These are phyloP conservation scores for Ennomos erosarius DNA, from an alignment of 2,888 invertebrate genomes.

Conservation along the genomic window DNA sequence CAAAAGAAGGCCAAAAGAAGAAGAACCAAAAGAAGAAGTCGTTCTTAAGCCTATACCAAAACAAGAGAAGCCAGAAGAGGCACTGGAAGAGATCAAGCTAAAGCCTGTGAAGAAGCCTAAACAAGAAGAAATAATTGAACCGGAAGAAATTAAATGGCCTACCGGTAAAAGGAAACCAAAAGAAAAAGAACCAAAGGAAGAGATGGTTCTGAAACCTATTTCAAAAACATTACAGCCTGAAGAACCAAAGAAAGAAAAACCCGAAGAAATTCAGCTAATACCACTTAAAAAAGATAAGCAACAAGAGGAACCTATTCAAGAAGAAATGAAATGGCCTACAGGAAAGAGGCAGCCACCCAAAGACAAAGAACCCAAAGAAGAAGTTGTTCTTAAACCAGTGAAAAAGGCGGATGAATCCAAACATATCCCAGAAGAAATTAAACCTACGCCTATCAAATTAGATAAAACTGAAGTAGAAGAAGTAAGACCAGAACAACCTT, in stretches of 20 bases:
- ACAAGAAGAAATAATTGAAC: slow-evolving; percentile 63
- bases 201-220: neutral
- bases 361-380: slow-evolving; percentile 61
- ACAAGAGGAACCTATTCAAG: slow-evolving; percentile 50
- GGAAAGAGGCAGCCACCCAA: slow-evolving; percentile 55
- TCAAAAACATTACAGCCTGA: slow-evolving; percentile 36
- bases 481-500: slow-evolving; percentile 49
- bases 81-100: slow-evolving; percentile 63
- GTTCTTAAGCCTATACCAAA: slow-evolving; percentile 74
- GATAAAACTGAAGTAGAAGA: slow-evolving; percentile 53
- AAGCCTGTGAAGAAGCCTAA: slow-evolving; percentile 66
- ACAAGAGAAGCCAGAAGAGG: slow-evolving; percentile 58
- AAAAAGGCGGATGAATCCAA: slow-evolving; percentile 62
- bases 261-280: slow-evolving; percentile 47
- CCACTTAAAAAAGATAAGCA: slow-evolving; percentile 37
- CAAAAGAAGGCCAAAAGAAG: slow-evolving; percentile 60
- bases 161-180: slow-evolving; percentile 13
- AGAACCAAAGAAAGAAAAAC: slow-evolving; percentile 3
- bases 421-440: slow-evolving; percentile 73
- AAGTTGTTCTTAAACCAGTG: slow-evolving; percentile 76
- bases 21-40: slow-evolving; percentile 61
- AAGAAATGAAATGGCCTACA: slow-evolving; percentile 53
- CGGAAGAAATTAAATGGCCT: slow-evolving; percentile 47
- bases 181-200: too few species aligned
- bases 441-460: slow-evolving; percentile 58